phyloP scores from a whole-genome alignment of 2,888 invertebrate genomes.

The Cynaeus angustus region DNA sequence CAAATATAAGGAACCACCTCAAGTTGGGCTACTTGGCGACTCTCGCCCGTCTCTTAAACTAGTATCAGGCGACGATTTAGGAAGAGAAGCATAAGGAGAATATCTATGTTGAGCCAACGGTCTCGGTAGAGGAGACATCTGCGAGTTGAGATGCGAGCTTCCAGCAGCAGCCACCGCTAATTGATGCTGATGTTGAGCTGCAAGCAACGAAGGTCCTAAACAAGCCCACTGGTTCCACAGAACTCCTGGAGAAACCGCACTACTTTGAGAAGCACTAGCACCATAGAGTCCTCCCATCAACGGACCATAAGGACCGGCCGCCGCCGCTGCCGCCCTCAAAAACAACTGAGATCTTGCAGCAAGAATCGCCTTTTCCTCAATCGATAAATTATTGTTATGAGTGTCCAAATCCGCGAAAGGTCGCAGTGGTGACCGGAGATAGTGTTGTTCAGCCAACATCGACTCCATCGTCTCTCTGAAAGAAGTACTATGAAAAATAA shows the following conservation, averaged over 20 bases:
- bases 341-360: slow-evolving; percentile 85
- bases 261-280: slow-evolving; percentile 69
- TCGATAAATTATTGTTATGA: slow-evolving; percentile 81
- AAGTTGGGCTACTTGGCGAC: slow-evolving; percentile 69
- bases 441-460: slow-evolving; percentile 89
- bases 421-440: slow-evolving; percentile 84
- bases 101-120: slow-evolving; percentile 74
- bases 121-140: slow-evolving; percentile 74
- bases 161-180: slow-evolving; percentile 72
- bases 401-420: slow-evolving; percentile 83
- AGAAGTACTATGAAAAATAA: background rate
- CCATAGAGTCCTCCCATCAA: slow-evolving; percentile 74
- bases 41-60: slow-evolving; percentile 74
- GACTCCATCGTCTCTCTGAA: slow-evolving; percentile 93
- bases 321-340: slow-evolving; percentile 81
- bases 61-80: slow-evolving; percentile 76
- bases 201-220: slow-evolving; percentile 77
- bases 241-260: slow-evolving; percentile 72
- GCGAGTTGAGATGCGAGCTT: slow-evolving; percentile 73
- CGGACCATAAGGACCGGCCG: slow-evolving; percentile 76
- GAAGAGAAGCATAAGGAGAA: slow-evolving; percentile 75
- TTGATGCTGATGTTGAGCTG: slow-evolving; percentile 78
- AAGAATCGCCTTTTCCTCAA: slow-evolving; percentile 85
- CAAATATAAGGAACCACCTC: slow-evolving; percentile 51
- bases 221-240: slow-evolving; percentile 85